phyloP scores from a whole-genome alignment of 2,797 vertebrate species.

The Lithobates sylvaticus region DNA sequence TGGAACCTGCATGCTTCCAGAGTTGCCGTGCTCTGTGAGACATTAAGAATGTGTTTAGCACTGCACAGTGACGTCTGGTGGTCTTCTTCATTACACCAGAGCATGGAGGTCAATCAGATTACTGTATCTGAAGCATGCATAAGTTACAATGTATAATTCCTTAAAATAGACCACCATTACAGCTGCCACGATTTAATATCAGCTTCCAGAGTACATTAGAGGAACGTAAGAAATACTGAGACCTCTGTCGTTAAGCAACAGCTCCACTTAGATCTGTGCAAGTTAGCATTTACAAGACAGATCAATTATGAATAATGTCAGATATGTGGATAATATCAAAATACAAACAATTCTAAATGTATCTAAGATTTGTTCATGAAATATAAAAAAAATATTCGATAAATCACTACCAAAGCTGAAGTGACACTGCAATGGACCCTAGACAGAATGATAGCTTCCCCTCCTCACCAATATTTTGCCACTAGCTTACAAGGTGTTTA shows the following conservation, averaged over 20 bases:
- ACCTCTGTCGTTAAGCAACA: not conserved
- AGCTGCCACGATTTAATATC: not conserved
- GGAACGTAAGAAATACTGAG: not conserved
- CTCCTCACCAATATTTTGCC: no score
- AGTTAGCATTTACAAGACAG: not conserved
- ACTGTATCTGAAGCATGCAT: not conserved
- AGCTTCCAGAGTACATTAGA: not conserved
- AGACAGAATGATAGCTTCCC: no score
- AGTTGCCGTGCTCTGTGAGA: not conserved
- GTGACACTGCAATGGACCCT: no score
- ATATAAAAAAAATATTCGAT: no score
- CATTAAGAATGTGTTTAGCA: slow-evolving; percentile 25
- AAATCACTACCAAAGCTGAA: no score
- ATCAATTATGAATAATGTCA: not conserved
- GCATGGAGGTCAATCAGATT: not conserved
- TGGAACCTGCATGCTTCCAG: not conserved
- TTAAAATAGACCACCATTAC: not conserved
- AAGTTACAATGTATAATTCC: slow-evolving; percentile 1
- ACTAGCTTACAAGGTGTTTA: no score
- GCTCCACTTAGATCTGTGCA: not conserved
- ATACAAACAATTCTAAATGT: no score
- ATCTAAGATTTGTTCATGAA: no score
- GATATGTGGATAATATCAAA: not conserved
- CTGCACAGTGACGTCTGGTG: not conserved
- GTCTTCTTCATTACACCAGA: slow-evolving; percentile 12